phyloP scores from a whole-genome alignment of 2,888 invertebrate genomes.

The Sphaerophoria rueppellii region DNA sequence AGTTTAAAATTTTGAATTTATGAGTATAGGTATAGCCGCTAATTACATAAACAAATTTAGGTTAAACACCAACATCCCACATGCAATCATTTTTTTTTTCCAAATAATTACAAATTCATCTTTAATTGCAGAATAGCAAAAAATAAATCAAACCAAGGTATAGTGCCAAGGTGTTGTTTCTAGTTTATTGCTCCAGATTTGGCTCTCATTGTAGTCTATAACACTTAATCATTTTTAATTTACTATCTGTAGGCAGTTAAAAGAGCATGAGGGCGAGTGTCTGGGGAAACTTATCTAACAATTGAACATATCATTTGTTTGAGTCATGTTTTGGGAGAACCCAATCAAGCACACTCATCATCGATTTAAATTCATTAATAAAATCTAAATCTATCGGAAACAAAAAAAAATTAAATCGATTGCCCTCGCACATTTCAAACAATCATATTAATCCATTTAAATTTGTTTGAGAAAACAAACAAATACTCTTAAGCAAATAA shows the following conservation, averaged over 20 bases:
- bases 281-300: background rate
- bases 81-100: background rate
- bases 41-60: background rate
- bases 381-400: conserved; percentile 24
- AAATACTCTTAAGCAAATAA: background rate
- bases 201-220: conserved; percentile 10
- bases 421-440: conserved; percentile 22
- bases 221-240: background rate
- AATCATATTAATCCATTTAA: conserved; percentile 40
- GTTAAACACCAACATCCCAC: background rate
- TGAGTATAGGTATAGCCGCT: too few species aligned
- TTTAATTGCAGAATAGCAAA: conserved; percentile 1
- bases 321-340: background rate
- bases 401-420: conserved; percentile 14
- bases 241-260: background rate
- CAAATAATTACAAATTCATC: conserved; percentile 11
- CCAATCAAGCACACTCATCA: background rate
- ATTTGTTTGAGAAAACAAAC: conserved; percentile 12
- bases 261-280: too few species aligned
- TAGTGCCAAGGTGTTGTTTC: conserved; percentile 16
- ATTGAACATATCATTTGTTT: background rate
- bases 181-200: conserved; percentile 25
- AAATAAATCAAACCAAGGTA: background rate
- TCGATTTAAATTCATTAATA: conserved; percentile 9
- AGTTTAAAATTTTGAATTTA: too few species aligned